Conservation (phyloP, 2,113 vertebrate genomes). For the Callionymus lyra region DNA sequence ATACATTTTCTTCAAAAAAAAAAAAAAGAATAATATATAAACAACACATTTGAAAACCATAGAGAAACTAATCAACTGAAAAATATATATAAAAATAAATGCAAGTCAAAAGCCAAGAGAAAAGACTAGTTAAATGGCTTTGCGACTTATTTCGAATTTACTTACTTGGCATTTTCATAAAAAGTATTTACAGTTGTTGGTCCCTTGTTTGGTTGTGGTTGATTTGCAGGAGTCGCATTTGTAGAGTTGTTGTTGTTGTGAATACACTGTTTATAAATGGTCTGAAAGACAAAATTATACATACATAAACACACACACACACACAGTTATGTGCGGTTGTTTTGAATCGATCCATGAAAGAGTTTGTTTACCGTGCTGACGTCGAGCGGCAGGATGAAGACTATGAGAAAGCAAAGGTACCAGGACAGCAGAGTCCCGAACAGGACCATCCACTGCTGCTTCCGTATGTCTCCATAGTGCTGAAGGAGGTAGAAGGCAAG, state of each 20-base stretch:
- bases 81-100: too few species aligned
- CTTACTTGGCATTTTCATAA: too few species aligned
- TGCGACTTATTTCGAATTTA: too few species aligned
- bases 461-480: constrained; percentile 84
- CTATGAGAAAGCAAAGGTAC: constrained; percentile 94
- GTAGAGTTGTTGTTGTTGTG: constrained; percentile 46
- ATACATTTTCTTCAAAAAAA: too few species aligned
- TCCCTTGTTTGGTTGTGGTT: too few species aligned
- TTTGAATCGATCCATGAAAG: too few species aligned
- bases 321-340: constrained; percentile 17
- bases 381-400: constrained; percentile 88
- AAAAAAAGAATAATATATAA: too few species aligned
- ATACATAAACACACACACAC: constrained; percentile 1
- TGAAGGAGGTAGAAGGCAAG: constrained; percentile 84
- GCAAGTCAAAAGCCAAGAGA: too few species aligned
- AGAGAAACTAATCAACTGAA: too few species aligned
- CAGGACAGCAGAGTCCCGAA: constrained; percentile 85
- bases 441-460: constrained; percentile 85
- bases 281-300: constrained; percentile 58
- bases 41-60: too few species aligned
- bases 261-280: constrained; percentile 84
- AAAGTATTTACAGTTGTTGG: too few species aligned
- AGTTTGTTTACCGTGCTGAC: constrained; percentile 79
- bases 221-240: not conserved
- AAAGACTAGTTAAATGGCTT: too few species aligned